Evolutionary conservation across 2,797 vertebrate genomes (phyloP).

Genomic region (Siniperca undulata): DNA sequence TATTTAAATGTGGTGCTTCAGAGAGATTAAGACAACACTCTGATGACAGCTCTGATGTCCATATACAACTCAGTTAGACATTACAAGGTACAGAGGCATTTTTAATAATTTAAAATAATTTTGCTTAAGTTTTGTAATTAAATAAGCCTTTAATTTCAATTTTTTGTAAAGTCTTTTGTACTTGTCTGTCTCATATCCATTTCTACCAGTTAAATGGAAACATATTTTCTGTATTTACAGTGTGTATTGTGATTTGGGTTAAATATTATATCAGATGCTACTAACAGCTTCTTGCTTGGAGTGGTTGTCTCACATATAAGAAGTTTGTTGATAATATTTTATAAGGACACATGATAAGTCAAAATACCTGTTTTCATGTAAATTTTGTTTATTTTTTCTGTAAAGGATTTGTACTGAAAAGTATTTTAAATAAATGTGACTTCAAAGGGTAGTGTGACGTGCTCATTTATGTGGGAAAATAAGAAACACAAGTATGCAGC

Average conservation of each 20-base stretch:
- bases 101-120: background rate
- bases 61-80: conserved; percentile 15
- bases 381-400: conserved; percentile 56
- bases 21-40: conserved; percentile 20
- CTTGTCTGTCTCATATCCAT: conserved; percentile 46
- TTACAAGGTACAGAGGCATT: conserved; percentile 10
- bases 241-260: conserved; percentile 56
- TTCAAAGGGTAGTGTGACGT: conserved; percentile 20
- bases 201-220: conserved; percentile 52
- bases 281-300: conserved; percentile 65
- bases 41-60: conserved; percentile 1
- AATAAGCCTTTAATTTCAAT: conserved; percentile 36
- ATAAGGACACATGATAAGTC: conserved; percentile 39
- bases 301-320: conserved; percentile 52
- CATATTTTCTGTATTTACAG: conserved; percentile 45
- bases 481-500: conserved; percentile 18
- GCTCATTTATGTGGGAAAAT: conserved; percentile 19
- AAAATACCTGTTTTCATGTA: conserved; percentile 55
- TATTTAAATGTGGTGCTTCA: conserved; percentile 39
- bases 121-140: conserved; percentile 22
- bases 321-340: conserved; percentile 61
- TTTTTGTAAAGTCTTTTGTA: conserved; percentile 58
- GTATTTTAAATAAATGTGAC: conserved; percentile 74
- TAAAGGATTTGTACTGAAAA: conserved; percentile 72
- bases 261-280: conserved; percentile 65